Evolutionary conservation across 2,888 invertebrate genomes (phyloP), one percentile per base, ranked within the genome.

Genomic region (Scaeva pyrastri): DNA sequence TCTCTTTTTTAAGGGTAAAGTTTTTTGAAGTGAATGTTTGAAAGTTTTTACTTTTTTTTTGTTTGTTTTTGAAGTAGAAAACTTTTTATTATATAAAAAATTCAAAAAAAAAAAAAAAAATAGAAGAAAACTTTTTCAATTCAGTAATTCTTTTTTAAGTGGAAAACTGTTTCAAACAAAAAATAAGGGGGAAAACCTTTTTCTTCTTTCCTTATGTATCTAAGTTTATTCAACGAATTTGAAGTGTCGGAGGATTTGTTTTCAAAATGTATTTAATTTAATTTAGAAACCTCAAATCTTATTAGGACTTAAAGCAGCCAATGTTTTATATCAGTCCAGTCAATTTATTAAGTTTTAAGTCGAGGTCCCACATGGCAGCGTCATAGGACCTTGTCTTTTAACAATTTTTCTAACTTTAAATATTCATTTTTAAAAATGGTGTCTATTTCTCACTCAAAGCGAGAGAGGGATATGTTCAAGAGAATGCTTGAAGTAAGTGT

Each of bases 11-110:
- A 31, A 52, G 43, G 45, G 41, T n/a, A 43, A 50, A 68, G 36
- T 73, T 74, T 58, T 64, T 76, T 58, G n/a, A 62, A 62, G 16
- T 12, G 56, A 73, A 71, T 78, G 48, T 81, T 74, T 39, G 68
- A 66, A 66, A 50, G 45, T 45, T 45, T 11, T 26, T 23, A 10
- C 8, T 23, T 23, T 60, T 14, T 21, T 21, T 14, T 68, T 31
- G 5, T 31, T 31, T 39, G 48, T 31, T 31, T 31, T 31, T 39
- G 48, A 19, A 66, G 66, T 26, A 48, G 48, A 8, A 26, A 64
- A 64, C 26, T 64, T 64, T 45, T n/a, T n/a, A n/a, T n/a, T 64
- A 64, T 45, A 45, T 45, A 45, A 45, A 64, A 26, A n/a, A 16
- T 16, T 55, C 7, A n/a, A 8, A 55, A 55, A 74, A 45, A 26